These are phyloP conservation scores for Doris montereyensis DNA, from an alignment of 2,888 invertebrate genomes.

Conservation along the genomic window DNA sequence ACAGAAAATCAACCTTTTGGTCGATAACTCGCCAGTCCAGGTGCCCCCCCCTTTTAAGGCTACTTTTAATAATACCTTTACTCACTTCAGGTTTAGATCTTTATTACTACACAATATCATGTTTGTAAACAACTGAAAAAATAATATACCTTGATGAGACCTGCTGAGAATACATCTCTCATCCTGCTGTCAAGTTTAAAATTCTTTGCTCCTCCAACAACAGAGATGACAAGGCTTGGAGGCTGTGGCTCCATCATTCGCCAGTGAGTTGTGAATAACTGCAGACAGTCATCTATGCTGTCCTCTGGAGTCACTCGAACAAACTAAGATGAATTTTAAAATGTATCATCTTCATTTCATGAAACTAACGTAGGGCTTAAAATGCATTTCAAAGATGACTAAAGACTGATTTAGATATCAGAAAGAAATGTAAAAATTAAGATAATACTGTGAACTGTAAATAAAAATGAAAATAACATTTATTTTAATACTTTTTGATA, in stretches of 20 bases:
- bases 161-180: slow-evolving; percentile 71
- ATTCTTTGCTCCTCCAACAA: slow-evolving; percentile 73
- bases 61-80: no score
- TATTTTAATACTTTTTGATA: not conserved
- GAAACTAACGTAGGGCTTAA: no score
- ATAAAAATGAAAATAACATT: not conserved
- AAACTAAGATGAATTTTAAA: slow-evolving; percentile 60
- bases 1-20: no score
- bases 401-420: no score
- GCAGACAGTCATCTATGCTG: slow-evolving; percentile 60
- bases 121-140: not conserved
- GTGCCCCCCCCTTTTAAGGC: no score
- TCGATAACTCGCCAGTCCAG: no score
- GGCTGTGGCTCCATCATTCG: slow-evolving; percentile 68
- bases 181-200: slow-evolving; percentile 72
- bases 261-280: slow-evolving; percentile 70
- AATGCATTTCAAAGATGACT: no score
- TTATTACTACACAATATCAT: no score
- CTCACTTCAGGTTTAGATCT: no score
- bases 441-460: no score
- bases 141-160: slow-evolving; percentile 69
- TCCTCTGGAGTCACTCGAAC: slow-evolving; percentile 68
- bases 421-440: no score
- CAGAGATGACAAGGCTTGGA: slow-evolving; percentile 72
- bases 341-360: not conserved